phyloP scores from a whole-genome alignment of 1,140 invertebrate species.

The Armadillidium nasatum region DNA sequence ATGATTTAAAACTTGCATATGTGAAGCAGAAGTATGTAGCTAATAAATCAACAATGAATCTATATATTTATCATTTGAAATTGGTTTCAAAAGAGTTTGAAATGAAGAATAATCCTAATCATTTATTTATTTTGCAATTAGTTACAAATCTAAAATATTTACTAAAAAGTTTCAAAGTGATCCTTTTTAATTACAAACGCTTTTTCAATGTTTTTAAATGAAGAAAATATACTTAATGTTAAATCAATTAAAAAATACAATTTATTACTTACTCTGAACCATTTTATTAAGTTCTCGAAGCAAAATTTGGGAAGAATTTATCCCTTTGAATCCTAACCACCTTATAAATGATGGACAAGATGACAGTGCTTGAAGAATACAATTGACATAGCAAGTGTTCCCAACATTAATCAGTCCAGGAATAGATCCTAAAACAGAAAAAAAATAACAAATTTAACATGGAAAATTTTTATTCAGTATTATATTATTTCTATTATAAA shows the following conservation, averaged over 20 bases:
- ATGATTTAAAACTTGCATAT: no score
- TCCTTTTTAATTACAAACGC: not conserved
- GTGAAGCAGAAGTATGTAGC: no score
- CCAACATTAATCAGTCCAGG: slow-evolving; percentile 76
- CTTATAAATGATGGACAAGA: slow-evolving; percentile 68
- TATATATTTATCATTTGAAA: no score
- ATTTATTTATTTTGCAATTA: no score
- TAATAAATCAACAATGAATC: no score
- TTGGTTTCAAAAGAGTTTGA: no score
- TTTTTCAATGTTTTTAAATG: not conserved
- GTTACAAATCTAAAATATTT: no score
- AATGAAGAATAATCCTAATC: no score
- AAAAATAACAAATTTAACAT: no score
- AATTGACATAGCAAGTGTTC: slow-evolving; percentile 81
- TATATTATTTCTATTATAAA: no score
- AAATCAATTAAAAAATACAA: not conserved
- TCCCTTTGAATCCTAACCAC: slow-evolving; percentile 59
- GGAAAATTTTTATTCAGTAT: no score
- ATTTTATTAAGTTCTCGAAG: slow-evolving; percentile 30
- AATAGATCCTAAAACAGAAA: slow-evolving; percentile 34
- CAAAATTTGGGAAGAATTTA: slow-evolving; percentile 20
- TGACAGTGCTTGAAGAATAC: slow-evolving; percentile 73
- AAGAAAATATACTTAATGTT: not conserved
- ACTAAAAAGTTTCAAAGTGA: no score
- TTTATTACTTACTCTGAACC: slow-evolving; percentile 27